phyloP scores from a whole-genome alignment of 2,113 vertebrate genomes.

The Gobiocypris rarus region DNA sequence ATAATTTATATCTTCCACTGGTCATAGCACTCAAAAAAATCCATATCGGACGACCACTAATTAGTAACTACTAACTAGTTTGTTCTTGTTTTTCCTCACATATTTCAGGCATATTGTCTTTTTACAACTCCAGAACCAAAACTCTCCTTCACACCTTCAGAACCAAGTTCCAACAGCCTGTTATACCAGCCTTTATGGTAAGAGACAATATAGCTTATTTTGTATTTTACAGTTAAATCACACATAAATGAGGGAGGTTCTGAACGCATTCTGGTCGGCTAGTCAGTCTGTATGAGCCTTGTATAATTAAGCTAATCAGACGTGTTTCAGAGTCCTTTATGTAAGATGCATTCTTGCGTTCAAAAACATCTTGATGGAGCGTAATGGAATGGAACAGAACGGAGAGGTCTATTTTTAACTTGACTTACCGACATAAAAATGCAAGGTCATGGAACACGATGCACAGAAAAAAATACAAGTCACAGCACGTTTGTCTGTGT shows the following conservation, averaged over 20 bases:
- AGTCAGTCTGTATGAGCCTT: no score
- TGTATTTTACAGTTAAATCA: neutral
- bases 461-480: neutral
- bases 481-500: neutral
- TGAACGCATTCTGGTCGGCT: neutral
- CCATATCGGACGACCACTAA: neutral
- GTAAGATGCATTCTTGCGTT: neutral
- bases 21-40: neutral
- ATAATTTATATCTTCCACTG: neutral
- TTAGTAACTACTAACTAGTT: neutral
- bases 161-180: conserved; percentile 89
- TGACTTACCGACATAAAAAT: neutral
- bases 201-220: conserved; percentile 39
- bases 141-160: conserved; percentile 91
- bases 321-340: neutral
- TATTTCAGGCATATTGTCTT: conserved; percentile 85
- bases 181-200: conserved; percentile 92
- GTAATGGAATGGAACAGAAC: neutral
- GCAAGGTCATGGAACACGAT: neutral
- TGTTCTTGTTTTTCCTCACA: neutral
- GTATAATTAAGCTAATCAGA: neutral
- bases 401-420: neutral
- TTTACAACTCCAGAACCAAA: conserved; percentile 90
- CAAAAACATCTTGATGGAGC: neutral
- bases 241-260: neutral